These are phyloP conservation scores for Clarias platycephalus DNA, from an alignment of 2,797 vertebrate species.

Conservation along the genomic window DNA sequence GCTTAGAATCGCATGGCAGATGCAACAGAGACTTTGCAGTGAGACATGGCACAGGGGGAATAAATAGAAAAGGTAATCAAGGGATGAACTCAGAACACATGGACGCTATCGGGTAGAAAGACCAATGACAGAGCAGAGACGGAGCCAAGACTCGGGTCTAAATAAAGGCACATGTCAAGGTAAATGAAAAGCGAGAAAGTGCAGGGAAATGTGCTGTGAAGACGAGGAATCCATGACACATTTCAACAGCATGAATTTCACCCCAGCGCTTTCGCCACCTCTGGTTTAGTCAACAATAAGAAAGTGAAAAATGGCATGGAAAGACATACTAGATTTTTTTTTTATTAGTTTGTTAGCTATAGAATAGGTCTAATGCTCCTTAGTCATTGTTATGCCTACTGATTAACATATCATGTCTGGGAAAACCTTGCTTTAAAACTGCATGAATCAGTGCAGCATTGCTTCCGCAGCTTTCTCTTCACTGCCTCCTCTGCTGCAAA, in stretches of 20 bases:
- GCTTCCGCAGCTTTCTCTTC: constrained; percentile 37
- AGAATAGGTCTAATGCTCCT: neutral
- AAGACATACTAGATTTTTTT: neutral
- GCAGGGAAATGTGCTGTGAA: neutral
- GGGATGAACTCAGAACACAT: neutral
- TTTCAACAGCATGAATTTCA: neutral
- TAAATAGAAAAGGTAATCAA: neutral
- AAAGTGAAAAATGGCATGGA: neutral
- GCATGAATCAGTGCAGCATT: constrained; percentile 35
- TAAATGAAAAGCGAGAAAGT: neutral
- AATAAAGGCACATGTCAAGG: neutral
- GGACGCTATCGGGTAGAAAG: neutral
- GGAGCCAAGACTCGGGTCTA: neutral
- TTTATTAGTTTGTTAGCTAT: neutral
- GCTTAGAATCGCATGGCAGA: neutral
- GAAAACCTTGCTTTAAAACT: neutral
- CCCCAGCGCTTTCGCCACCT: neutral
- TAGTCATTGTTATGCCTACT: neutral
- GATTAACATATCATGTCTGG: neutral
- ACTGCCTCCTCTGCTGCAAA: constrained; percentile 31
- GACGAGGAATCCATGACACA: neutral
- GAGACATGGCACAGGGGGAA: neutral
- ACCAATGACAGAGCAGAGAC: neutral
- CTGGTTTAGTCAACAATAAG: neutral
- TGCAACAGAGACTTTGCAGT: neutral